Evolutionary conservation across 2,113 vertebrate genomes (phyloP).

Genomic region (Speoplatyrhinus poulsoni): DNA sequence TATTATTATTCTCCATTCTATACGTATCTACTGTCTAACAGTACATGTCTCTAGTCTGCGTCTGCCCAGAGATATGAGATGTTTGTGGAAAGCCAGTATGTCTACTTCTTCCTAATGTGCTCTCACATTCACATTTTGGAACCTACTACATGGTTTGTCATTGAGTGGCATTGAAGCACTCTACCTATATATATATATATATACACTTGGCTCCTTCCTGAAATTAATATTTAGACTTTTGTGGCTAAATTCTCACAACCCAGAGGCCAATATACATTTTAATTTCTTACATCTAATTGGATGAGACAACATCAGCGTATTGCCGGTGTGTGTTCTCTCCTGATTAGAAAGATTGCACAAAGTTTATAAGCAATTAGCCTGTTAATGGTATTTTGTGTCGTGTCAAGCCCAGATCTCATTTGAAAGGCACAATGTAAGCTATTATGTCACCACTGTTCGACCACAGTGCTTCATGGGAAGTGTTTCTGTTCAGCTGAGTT

Average conservation of each 20-base stretch:
- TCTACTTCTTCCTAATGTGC: constrained; percentile 16
- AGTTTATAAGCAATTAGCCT: constrained; percentile 22
- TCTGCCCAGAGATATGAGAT: constrained; percentile 26
- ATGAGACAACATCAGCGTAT: constrained; percentile 22
- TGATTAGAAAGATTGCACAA: constrained; percentile 27
- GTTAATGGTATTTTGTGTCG: constrained; percentile 19
- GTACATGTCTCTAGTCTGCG: constrained; percentile 25
- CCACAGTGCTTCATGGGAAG: background rate
- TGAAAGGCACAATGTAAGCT: background rate
- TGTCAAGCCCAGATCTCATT: constrained; percentile 14
- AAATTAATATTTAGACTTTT: constrained; percentile 14
- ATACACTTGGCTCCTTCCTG: constrained; percentile 4
- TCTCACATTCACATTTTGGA: constrained; percentile 7
- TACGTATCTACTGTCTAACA: constrained; percentile 29
- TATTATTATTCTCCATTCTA: constrained; percentile 37
- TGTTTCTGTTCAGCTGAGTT: constrained; percentile 1
- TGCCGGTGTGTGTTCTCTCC: constrained; percentile 21
- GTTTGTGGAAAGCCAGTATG: constrained; percentile 25
- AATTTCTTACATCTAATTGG: constrained; percentile 37
- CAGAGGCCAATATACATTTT: constrained; percentile 29
- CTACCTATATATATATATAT: background rate
- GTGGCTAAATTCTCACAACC: constrained; percentile 1
- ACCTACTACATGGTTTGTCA: constrained; percentile 13
- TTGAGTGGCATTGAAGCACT: constrained; percentile 18
- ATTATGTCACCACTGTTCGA: background rate